Conservation (phyloP, 2,888 invertebrate species). For the Anodontia alba region DNA sequence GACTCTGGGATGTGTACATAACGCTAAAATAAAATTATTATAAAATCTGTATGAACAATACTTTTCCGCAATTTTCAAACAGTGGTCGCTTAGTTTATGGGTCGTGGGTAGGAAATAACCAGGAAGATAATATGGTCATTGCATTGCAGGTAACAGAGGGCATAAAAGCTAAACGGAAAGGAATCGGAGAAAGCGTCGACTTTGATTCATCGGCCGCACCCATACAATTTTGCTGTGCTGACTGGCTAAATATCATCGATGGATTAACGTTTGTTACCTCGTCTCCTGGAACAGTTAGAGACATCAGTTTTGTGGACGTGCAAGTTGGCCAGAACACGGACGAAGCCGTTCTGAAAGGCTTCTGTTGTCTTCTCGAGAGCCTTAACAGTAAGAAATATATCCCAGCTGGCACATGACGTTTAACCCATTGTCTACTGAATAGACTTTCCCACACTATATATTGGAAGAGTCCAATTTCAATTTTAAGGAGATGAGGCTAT, state of each 20-base stretch:
- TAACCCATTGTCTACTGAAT: too few relatives aligned
- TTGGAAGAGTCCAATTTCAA: too few relatives aligned
- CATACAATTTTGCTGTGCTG: neutral
- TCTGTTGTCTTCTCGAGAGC: neutral
- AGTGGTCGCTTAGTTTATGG: too few relatives aligned
- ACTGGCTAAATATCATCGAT: conserved; percentile 2
- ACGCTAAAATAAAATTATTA: too few relatives aligned
- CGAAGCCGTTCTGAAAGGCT: neutral
- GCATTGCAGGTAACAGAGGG: neutral
- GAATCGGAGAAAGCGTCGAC: neutral
- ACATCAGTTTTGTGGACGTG: conserved; percentile 1
- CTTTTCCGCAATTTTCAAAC: too few relatives aligned
- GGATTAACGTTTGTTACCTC: neutral
- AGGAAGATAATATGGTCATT: too few relatives aligned
- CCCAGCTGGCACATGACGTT: too few relatives aligned
- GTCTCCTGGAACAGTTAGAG: conserved; percentile 7
- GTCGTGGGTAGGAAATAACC: too few relatives aligned
- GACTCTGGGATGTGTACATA: too few relatives aligned
- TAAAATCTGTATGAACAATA: too few relatives aligned
- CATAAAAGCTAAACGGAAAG: neutral
- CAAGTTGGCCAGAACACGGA: neutral
- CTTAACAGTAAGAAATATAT: neutral
- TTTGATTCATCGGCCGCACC: neutral
- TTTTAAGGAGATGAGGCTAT: too few relatives aligned
- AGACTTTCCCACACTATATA: too few relatives aligned